These are phyloP conservation scores for Lates japonicus DNA, from an alignment of 2,797 vertebrate genomes.

Conservation along the genomic window DNA sequence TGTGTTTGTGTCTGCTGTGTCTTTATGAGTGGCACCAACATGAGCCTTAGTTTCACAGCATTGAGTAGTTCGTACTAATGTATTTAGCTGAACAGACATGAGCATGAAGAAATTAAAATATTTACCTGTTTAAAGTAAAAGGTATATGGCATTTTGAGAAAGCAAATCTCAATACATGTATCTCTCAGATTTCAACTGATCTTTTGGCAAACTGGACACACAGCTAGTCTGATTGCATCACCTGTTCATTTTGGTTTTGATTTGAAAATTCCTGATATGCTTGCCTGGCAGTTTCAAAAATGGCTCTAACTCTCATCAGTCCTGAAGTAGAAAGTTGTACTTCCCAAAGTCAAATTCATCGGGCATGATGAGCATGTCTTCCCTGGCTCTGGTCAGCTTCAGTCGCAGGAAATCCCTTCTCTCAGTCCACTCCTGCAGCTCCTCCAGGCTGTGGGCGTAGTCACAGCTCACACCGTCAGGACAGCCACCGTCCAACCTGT, in stretches of 20 bases:
- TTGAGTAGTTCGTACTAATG: background rate
- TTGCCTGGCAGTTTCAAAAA: conserved; percentile 44
- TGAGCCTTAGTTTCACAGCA: background rate
- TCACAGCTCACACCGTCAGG: conserved; percentile 92
- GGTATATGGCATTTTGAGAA: background rate
- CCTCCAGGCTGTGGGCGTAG: conserved; percentile 92
- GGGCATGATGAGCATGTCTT: conserved; percentile 93
- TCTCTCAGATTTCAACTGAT: conserved; percentile 3
- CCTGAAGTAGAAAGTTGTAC: conserved; percentile 94
- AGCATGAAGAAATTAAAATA: conserved; percentile 20
- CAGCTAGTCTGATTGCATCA: background rate
- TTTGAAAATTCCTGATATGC: background rate
- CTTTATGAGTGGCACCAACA: conserved; percentile 19
- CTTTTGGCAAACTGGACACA: background rate
- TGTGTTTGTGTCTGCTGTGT: background rate
- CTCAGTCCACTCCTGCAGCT: conserved; percentile 94
- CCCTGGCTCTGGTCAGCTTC: conserved; percentile 92
- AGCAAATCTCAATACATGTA: background rate
- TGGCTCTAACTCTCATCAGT: conserved; percentile 64
- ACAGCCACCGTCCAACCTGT: conserved; percentile 82
- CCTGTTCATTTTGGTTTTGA: conserved; percentile 21
- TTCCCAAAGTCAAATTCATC: conserved; percentile 94
- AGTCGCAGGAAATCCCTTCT: conserved; percentile 91
- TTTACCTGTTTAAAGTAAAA: background rate
- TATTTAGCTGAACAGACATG: background rate